Conservation (phyloP, 2,797 vertebrate species). For the Lacerta bilineata region DNA sequence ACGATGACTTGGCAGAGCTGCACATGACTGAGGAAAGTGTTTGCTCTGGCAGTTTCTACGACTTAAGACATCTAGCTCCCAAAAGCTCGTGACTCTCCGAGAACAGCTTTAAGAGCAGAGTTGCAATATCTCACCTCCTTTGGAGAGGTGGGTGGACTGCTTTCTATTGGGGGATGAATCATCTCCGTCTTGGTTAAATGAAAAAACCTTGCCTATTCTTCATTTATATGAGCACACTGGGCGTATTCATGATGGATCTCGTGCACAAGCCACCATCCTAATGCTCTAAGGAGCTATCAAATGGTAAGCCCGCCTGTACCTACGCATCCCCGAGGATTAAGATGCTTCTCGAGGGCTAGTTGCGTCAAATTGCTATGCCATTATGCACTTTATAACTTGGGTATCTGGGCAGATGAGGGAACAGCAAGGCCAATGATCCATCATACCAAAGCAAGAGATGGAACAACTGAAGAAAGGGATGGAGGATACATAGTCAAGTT, state of each 20-base stretch:
- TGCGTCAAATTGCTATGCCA: background rate
- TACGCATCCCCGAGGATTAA: background rate
- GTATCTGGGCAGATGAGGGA: background rate
- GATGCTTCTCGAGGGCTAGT: background rate
- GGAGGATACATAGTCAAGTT: background rate
- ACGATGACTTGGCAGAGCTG: background rate
- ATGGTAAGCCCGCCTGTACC: no score
- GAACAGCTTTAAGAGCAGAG: conserved; percentile 54
- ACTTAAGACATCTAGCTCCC: background rate
- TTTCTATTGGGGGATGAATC: conserved; percentile 48
- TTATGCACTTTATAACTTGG: background rate
- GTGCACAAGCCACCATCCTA: conserved; percentile 10
- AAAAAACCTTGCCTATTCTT: conserved; percentile 42
- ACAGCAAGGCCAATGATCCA: no score
- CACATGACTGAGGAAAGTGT: background rate
- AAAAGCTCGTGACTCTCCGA: conserved; percentile 30
- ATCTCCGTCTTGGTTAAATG: conserved; percentile 50
- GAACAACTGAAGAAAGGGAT: no score
- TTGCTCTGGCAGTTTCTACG: conserved; percentile 12
- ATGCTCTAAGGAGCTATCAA: background rate
- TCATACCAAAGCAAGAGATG: no score
- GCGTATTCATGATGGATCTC: conserved; percentile 23
- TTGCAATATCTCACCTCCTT: conserved; percentile 43
- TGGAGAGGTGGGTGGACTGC: conserved; percentile 64
- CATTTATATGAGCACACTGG: conserved; percentile 57